Conservation (phyloP, 2,797 vertebrate species). For the Liparis tanakae region DNA sequence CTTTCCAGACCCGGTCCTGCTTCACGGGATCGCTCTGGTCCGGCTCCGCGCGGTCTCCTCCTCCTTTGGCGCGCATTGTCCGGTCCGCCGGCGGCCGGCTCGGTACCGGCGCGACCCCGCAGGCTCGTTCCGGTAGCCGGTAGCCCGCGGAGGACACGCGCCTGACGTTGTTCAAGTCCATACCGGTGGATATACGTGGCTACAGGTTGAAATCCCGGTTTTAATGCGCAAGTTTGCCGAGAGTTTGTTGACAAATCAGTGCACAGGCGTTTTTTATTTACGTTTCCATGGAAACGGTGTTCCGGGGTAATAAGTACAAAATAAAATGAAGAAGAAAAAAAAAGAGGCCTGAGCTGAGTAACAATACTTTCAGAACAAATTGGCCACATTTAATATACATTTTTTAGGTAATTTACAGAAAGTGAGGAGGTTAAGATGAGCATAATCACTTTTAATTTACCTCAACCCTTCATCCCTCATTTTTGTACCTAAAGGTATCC, state of each 20-base stretch:
- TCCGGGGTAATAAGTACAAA: no score
- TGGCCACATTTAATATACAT: neutral
- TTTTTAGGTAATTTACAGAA: neutral
- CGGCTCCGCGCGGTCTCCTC: neutral
- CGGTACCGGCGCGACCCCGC: conserved; percentile 46
- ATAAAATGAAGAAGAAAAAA: no score
- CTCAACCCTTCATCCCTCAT: neutral
- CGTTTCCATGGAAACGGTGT: conserved; percentile 60
- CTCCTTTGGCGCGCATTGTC: conserved; percentile 10
- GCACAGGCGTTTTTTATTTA: conserved; percentile 38
- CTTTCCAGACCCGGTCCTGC: conserved; percentile 83
- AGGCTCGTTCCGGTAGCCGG: conserved; percentile 65
- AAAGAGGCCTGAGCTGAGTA: neutral
- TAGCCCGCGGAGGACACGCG: conserved; percentile 77
- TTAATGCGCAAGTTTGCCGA: neutral
- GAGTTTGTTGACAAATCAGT: conserved; percentile 53
- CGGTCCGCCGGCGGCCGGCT: neutral
- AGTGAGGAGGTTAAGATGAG: neutral
- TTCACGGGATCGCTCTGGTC: conserved; percentile 71
- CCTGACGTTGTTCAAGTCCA: conserved; percentile 63
- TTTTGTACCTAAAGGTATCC: neutral
- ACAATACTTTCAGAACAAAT: neutral
- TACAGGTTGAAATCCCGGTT: neutral
- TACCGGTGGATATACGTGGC: conserved; percentile 8
- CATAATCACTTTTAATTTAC: neutral